Evolutionary conservation across 2,888 invertebrate species (phyloP).

Genomic region (Eupelmus urozonus): DNA sequence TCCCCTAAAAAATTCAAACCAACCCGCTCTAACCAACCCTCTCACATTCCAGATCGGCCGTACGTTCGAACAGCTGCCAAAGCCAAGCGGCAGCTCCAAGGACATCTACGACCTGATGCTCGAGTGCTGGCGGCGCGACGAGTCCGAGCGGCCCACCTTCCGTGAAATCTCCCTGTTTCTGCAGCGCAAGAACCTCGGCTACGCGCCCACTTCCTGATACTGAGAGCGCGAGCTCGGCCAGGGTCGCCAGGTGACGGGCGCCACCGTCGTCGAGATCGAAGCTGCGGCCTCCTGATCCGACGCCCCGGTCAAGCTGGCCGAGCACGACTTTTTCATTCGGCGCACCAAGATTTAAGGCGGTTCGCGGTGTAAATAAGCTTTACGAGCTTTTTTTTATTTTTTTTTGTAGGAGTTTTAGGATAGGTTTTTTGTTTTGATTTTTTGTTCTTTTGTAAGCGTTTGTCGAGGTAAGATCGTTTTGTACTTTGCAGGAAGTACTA

Average conservation of each 20-base stretch:
- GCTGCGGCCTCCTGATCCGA: constrained; percentile 51
- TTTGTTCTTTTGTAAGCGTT: too few species aligned
- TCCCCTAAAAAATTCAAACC: too few species aligned
- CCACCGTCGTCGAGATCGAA: constrained; percentile 28
- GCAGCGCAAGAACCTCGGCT: constrained; percentile 84
- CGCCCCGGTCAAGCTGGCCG: constrained; percentile 7
- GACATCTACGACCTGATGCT: constrained; percentile 91
- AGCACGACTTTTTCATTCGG: constrained; percentile 55
- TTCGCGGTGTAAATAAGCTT: too few species aligned
- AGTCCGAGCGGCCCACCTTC: constrained; percentile 87
- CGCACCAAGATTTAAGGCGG: constrained; percentile 53
- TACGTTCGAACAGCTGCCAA: constrained; percentile 81
- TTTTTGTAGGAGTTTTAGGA: too few species aligned
- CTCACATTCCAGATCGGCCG: constrained; percentile 62
- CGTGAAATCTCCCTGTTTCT: constrained; percentile 90
- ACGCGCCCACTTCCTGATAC: constrained; percentile 79
- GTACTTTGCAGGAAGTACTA: too few species aligned
- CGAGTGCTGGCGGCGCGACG: constrained; percentile 91
- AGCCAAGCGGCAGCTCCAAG: constrained; percentile 85
- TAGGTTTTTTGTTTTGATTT: too few species aligned
- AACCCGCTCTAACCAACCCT: too few species aligned
- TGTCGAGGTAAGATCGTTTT: too few species aligned
- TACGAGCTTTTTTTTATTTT: too few species aligned
- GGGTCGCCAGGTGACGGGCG: not conserved
- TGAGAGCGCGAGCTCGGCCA: constrained; percentile 61